A percentile compares a stretch with the other conserved stretches of the same genome.
Conservation (phyloP, 1,140 invertebrate genomes). For the Luehdorfia chinensis region DNA sequence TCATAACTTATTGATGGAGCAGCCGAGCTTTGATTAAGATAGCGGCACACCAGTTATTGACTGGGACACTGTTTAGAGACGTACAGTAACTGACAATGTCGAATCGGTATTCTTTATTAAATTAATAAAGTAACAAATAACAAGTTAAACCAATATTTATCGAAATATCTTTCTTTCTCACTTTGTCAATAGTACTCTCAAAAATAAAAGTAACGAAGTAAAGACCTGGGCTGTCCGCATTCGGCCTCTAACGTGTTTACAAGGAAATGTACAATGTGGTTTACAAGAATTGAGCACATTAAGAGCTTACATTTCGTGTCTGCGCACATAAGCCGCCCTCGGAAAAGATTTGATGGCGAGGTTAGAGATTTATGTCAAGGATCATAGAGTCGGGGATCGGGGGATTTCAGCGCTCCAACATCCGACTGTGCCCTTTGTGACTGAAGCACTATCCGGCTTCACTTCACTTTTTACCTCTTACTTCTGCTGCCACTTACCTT, state of each 20-base stretch:
- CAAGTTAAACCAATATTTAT: too few species aligned
- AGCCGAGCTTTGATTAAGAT: constrained; percentile 39
- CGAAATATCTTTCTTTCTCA: too few species aligned
- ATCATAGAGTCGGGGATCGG: constrained; percentile 70
- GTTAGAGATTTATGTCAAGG: constrained; percentile 77
- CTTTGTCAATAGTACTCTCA: too few species aligned
- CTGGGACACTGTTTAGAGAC: too few species aligned
- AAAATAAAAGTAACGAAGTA: neutral
- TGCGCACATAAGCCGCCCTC: constrained; percentile 64
- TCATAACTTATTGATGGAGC: constrained; percentile 65
- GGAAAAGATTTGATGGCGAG: constrained; percentile 74
- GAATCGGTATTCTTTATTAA: too few species aligned
- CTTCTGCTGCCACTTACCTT: constrained; percentile 67
- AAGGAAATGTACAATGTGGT: constrained; percentile 13
- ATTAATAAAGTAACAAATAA: too few species aligned
- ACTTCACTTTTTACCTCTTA: constrained; percentile 70
- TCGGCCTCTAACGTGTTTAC: neutral
- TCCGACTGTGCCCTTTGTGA: constrained; percentile 72
- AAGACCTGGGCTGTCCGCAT: neutral
- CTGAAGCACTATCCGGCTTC: constrained; percentile 70
- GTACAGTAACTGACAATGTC: too few species aligned
- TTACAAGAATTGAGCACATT: constrained; percentile 59
- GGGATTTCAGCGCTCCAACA: constrained; percentile 69
- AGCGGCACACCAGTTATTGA: neutral
- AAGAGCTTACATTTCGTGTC: constrained; percentile 67